Conservation (phyloP, 2,888 invertebrate genomes). For the Charanyca ferruginea region DNA sequence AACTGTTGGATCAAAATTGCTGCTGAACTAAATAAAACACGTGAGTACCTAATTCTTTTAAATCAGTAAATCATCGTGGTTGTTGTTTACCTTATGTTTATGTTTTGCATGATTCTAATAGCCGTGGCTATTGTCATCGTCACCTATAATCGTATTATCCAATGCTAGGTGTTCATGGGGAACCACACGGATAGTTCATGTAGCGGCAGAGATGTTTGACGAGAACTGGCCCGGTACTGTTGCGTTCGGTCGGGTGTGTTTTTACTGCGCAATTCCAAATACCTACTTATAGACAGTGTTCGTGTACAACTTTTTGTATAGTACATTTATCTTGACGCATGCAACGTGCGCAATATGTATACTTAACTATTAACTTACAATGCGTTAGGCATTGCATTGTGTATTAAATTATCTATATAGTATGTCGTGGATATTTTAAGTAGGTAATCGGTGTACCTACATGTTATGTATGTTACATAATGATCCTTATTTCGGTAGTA, state of each 20-base stretch:
- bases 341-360: neutral
- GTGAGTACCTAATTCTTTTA: slow-evolving; percentile 30
- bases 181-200: neutral
- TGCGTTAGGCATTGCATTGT: slow-evolving; percentile 1
- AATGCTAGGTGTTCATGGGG: neutral
- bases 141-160: neutral
- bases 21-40: slow-evolving; percentile 32
- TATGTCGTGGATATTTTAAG: neutral
- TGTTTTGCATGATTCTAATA: slow-evolving; percentile 9
- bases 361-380: neutral
- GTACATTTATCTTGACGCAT: neutral
- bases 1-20: slow-evolving; percentile 50
- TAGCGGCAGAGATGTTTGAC: slow-evolving; percentile 4
- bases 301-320: neutral
- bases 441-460: neutral
- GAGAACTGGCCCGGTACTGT: neutral
- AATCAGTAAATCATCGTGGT: neutral
- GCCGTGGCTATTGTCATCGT: neutral
- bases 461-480: neutral
- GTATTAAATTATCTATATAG: neutral
- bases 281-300: no score
- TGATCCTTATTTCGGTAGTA: no score
- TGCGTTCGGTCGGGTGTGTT: slow-evolving; percentile 4
- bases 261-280: slow-evolving; percentile 2
- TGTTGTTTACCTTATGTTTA: slow-evolving; percentile 3